phyloP scores from a whole-genome alignment of 2,797 vertebrate genomes.

The Parauchenoglanis punctatus region DNA sequence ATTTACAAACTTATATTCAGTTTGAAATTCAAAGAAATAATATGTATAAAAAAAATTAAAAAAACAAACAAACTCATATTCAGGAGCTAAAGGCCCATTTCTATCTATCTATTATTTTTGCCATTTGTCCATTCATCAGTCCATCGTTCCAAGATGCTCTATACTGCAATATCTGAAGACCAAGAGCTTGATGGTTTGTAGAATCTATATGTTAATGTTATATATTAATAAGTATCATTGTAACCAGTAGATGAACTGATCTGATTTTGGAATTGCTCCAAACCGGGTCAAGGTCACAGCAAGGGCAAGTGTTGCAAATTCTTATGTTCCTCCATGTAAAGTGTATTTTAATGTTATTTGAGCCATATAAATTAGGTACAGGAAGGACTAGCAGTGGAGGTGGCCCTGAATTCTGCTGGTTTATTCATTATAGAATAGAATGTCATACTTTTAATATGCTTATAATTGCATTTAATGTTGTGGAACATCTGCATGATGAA shows the following conservation, averaged over 20 bases:
- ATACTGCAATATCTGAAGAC: not conserved
- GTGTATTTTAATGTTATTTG: not conserved
- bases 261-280: not conserved
- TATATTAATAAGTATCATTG: not conserved
- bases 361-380: not conserved
- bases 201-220: not conserved
- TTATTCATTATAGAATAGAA: not conserved
- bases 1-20: too few relatives aligned
- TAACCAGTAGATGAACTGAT: not conserved
- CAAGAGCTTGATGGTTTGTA: not conserved
- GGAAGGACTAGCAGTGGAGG: not conserved
- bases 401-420: not conserved
- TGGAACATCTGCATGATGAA: not conserved
- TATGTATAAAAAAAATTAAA: too few relatives aligned
- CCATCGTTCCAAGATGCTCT: not conserved
- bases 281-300: not conserved
- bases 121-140: not conserved
- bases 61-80: not conserved
- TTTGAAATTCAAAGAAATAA: too few relatives aligned
- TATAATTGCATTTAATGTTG: not conserved
- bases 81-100: not conserved
- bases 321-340: not conserved
- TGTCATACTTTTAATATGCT: not conserved
- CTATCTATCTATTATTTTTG: not conserved
- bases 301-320: not conserved